Evolutionary conservation across 1,140 invertebrate genomes (phyloP), one percentile per base, ranked within the genome.

Genomic region (Rhysida immarginata): DNA sequence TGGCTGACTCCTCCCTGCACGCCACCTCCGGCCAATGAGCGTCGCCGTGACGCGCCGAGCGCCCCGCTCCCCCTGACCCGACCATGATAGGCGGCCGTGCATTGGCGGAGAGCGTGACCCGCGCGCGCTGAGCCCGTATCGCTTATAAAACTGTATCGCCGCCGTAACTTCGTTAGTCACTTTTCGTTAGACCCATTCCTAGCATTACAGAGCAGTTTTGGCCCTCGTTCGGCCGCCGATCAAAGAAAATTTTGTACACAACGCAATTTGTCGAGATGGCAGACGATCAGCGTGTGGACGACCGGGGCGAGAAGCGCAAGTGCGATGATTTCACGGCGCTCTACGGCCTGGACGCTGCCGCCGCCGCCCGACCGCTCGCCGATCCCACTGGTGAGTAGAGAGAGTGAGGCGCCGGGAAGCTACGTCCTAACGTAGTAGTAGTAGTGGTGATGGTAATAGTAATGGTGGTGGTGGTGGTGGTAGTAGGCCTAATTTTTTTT

Each of bases 101-200:
- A 46, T 46, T 46, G 44, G 44, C 44, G 5, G 18, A 13, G 44
- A 20, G 5, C 44, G 29, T 46, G 44, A 46, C 44, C 44, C 44
- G 5, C 5, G 21, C 18, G 44, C 44, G 18, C 16, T 5, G 44
- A 46, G 1, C n/a, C 20, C 16, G 44, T 35, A 53, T 53, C 57
- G 48, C 61, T 59, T 66, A 65, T 65, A 66, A 65, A 63, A 61
- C 56, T 63, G 60, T 63, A 63, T 66, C 59, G 44, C 27, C 58
- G 56, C n/a, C 46, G 48, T 68, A 68, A 68, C 63, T 65, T 68
- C 61, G 63, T 68, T 68, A 68, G 66, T 66, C 66, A 68, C 66
- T 65, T 68, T 68, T 68, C 65, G 66, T 67, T 67, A 59, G 60
- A 60, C 23, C 50, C 57, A 62, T 53, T 42, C 52, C 52, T 62